These are phyloP conservation scores for Diaprepes abbreviatus DNA, from an alignment of 2,888 invertebrate genomes.

Conservation along the genomic window DNA sequence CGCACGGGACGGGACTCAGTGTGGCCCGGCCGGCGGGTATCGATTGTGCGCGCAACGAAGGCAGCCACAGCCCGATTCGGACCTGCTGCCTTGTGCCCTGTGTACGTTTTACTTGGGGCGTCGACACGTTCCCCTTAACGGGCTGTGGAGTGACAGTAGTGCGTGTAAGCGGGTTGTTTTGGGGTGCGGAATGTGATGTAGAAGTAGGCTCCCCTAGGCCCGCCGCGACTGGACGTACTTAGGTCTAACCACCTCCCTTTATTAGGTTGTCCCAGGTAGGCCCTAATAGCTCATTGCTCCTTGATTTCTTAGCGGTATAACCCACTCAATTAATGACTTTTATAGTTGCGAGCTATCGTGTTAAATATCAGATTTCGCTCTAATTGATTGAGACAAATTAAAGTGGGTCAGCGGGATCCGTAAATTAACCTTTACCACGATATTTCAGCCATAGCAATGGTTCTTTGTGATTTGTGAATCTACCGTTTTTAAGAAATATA, in stretches of 20 bases:
- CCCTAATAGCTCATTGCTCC: constrained; percentile 2
- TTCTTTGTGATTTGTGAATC: constrained; percentile 15
- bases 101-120: constrained; percentile 36
- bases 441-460: not conserved
- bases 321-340: not conserved
- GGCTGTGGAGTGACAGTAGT: constrained; percentile 25
- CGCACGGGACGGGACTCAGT: constrained; percentile 36
- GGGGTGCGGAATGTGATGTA: constrained; percentile 15
- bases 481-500: not conserved
- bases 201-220: constrained; percentile 12
- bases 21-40: constrained; percentile 43
- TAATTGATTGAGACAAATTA: constrained; percentile 9
- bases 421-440: constrained; percentile 10
- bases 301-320: not conserved
- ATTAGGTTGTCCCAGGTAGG: constrained; percentile 29
- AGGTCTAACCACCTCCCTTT: constrained; percentile 20
- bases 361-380: not conserved
- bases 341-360: not conserved
- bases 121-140: constrained; percentile 22
- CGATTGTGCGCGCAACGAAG: constrained; percentile 43
- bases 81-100: constrained; percentile 39
- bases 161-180: constrained; percentile 10
- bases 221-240: not conserved
- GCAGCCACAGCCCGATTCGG: constrained; percentile 47
- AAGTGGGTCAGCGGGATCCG: constrained; percentile 1